A percentile compares a stretch with the other conserved stretches of the same genome.
Evolutionary conservation across 2,888 invertebrate genomes (phyloP).

Genomic region (Dysmachus trigonus): DNA sequence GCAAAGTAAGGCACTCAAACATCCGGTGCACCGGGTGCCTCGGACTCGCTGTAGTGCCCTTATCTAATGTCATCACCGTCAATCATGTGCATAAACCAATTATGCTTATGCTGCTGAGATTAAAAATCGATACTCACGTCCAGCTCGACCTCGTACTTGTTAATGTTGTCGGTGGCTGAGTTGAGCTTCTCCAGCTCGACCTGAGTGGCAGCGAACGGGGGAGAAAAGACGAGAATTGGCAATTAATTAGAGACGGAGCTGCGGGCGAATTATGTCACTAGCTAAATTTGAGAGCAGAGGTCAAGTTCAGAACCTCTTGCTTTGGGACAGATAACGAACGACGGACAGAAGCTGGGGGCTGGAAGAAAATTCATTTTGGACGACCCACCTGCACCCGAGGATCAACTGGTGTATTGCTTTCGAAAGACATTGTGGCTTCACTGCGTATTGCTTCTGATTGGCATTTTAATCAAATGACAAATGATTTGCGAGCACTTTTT

Average conservation of each 20-base stretch:
- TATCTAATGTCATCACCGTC: constrained; percentile 24
- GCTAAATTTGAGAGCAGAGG: background rate
- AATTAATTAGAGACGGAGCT: background rate
- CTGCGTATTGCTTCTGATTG: background rate
- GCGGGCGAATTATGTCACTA: background rate
- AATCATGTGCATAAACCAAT: constrained; percentile 32
- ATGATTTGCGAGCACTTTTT: background rate
- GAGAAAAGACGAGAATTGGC: constrained; percentile 50
- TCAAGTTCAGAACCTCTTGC: background rate
- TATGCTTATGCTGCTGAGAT: background rate
- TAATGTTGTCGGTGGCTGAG: constrained; percentile 91
- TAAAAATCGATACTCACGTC: constrained; percentile 69
- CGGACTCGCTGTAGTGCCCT: background rate
- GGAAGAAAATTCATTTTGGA: background rate
- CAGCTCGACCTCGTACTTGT: constrained; percentile 87
- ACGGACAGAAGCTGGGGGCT: background rate
- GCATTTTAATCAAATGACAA: background rate
- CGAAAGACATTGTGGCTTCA: constrained; percentile 58
- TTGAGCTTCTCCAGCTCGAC: constrained; percentile 89
- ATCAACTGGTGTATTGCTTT: constrained; percentile 76
- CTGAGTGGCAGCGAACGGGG: constrained; percentile 60
- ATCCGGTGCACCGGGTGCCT: background rate
- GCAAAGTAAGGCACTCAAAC: background rate
- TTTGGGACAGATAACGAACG: background rate
- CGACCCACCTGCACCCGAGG: constrained; percentile 78